Conservation (phyloP, 2,797 vertebrate genomes). For the Artibeus lituratus region DNA sequence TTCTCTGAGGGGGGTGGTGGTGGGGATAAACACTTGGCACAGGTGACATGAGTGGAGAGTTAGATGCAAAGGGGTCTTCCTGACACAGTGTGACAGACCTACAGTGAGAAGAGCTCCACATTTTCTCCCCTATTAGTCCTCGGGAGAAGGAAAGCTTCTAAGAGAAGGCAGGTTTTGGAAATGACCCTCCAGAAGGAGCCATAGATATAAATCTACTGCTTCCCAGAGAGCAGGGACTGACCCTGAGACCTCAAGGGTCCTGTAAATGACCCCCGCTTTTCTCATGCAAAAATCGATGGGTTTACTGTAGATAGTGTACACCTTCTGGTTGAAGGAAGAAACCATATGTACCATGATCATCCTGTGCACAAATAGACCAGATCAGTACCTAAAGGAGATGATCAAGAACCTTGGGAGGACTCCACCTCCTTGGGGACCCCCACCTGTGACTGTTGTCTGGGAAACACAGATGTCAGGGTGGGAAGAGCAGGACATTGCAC, state of each 20-base stretch:
- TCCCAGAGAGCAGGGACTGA: no score
- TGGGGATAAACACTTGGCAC: not conserved
- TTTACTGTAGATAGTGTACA: not conserved
- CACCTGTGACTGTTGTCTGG: not conserved
- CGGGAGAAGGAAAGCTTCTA: not conserved
- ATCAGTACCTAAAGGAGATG: not conserved
- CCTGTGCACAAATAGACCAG: not conserved
- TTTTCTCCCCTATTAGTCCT: not conserved
- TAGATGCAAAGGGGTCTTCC: not conserved
- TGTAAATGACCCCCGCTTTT: not conserved
- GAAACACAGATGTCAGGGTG: not conserved
- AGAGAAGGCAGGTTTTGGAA: not conserved
- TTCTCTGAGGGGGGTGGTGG: not conserved
- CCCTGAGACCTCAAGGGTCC: not conserved
- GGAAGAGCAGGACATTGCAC: not conserved
- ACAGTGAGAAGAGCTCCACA: not conserved
- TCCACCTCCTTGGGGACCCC: not conserved
- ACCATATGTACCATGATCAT: not conserved
- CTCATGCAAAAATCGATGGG: not conserved
- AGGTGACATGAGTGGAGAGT: not conserved
- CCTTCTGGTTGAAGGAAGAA: not conserved
- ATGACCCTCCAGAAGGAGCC: not conserved
- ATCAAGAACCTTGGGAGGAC: rapidly evolving
- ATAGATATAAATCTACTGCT: not conserved
- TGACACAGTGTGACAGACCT: not conserved